Evolutionary conservation across 2,113 vertebrate genomes (phyloP).

Genomic region (Lagenorhynchus albirostris): DNA sequence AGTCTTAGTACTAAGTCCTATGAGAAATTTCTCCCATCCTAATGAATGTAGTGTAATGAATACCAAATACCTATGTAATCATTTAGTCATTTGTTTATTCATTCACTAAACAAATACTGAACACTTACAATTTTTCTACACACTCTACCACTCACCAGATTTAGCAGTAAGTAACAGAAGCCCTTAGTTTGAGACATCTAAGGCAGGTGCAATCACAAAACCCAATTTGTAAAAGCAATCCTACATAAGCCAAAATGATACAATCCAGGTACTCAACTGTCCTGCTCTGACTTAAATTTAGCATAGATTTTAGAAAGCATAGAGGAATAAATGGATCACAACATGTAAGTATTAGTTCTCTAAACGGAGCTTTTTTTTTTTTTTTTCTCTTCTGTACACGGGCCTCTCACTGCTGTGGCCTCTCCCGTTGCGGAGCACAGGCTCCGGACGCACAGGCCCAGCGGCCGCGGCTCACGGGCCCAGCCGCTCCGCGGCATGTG

Average conservation of each 20-base stretch:
- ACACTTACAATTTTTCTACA: neutral
- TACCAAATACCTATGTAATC: neutral
- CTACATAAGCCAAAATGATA: neutral
- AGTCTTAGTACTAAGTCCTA: neutral
- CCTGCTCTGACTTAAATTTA: neutral
- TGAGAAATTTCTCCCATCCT: neutral
- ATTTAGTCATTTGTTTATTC: neutral
- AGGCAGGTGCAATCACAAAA: neutral
- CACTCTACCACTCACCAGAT: neutral
- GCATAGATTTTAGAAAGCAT: neutral
- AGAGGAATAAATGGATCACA: neutral
- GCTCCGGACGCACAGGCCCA: no score
- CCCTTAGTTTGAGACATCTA: neutral
- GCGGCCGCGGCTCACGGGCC: no score
- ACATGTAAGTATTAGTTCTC: constrained; percentile 26
- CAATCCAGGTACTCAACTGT: neutral
- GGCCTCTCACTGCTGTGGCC: no score
- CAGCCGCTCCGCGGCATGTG: no score
- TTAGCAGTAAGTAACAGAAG: neutral
- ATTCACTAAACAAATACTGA: neutral
- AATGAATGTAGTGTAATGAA: neutral
- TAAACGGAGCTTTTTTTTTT: neutral
- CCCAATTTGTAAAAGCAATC: neutral
- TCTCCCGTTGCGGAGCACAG: no score
- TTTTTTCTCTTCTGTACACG: no score